Base-by-base conservation (phyloP, 2,113 vertebrate species). In the Nesogale talazaci region DNA sequence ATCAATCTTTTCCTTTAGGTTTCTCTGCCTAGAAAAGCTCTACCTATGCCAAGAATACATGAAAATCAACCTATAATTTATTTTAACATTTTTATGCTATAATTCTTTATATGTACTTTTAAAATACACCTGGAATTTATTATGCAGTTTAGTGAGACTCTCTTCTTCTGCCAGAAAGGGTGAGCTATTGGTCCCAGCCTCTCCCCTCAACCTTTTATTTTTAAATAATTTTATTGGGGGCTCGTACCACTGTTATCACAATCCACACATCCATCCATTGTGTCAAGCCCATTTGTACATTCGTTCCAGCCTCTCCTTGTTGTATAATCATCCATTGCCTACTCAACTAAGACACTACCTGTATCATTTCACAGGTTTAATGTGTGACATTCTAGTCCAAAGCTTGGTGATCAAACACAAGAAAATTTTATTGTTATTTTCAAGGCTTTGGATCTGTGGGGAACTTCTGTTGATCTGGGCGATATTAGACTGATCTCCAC, bases 81-180 rank as follows among this genome's bases (percentile, higher is more conserved):
- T 94, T 92, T 40, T 86, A 83, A 69, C 75, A 63, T 89, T 83
- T 82, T 40, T 72, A 85, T 89, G 70, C 23, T 80, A 6, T 92
- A 42, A 84, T 90, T 94, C 42, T 87, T 93, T 88, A 78, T 78
- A 63, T 52, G 63, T 90, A 70, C 88, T 36, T 42, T 22, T 88
- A 80, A 72, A 93, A 83, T 67, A 36, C 89, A 85, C 72, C 40
- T 94, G 89, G 91, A 88, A 84, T 82, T 57, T 78, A 90, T 93
- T 94, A 90, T 94, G 31, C 20, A 88, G 85, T 88, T 93, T 85
- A 85, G 38, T 81, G 46, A 61, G 63, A 92, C 93, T 86, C 86
- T 92, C 74, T 92, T 92, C 56, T 90, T 61, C 20, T 40, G 22
- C 89, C 83, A 84, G 42, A 92, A 94, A 59, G 88, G 86, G 34